Base-by-base conservation (phyloP, 2,113 vertebrate species). In the Ciconia boyciana region DNA sequence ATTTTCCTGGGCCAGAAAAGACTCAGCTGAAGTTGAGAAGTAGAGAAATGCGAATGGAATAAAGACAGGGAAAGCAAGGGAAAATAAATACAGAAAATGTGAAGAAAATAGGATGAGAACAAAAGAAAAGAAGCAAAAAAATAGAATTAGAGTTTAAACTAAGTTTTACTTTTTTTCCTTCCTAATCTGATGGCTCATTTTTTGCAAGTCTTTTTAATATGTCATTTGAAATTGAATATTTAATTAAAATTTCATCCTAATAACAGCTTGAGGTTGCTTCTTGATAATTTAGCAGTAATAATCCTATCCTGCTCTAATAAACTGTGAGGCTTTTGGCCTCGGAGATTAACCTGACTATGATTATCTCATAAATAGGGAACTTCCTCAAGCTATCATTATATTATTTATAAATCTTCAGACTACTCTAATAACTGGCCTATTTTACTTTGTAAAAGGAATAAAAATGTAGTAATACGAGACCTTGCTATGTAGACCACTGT, bases 231-330 rank as follows among this genome's bases (percentile, higher is more conserved):
- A 89, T 71, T 18, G 60, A 87, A 79, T 87, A 81, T 84, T 96
- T 84, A 82, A 87, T 95, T 90, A 89, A 95, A 90, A 81, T 82
- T 89, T 95, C 39, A 92, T 83, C 32, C 25, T 68, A 86, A 7
- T 76, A 74, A 61, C 69, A 91, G 52, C 72, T 90, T 58, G 61
- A 93, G 65, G 52, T 84, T 96, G 24, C 36, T 84, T 89, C 83
- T 75, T 72, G 76, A 57, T 75, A 94, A 87, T 89, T 93, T 68
- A 72, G 24, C 52, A 68, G 52, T 91, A 75, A 64, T 91, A 94
- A 61, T 90, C 31, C 34, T 82, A 15, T 87, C 16, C 25, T 75
- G 22, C 32, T 75, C 34, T 68, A 84, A 71, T 87, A 84, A 76
- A 79, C 76, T 83, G 9, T 48, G 36, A 83, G 32, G 61, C 32